Evolutionary conservation across 2,113 vertebrate species (phyloP).

Genomic region (Caretta caretta): DNA sequence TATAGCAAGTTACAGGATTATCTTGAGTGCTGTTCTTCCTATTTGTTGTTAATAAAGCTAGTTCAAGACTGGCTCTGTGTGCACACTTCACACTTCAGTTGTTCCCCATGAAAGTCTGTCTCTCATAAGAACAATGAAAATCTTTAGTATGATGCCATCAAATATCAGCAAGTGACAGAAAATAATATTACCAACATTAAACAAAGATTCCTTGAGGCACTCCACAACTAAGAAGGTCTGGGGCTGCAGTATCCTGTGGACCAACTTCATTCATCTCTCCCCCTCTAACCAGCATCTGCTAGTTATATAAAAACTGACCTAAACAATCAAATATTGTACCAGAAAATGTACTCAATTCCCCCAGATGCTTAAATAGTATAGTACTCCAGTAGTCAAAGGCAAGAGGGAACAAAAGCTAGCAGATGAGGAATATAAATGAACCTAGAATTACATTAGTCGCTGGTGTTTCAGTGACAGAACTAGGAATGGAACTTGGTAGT

Average conservation of each 20-base stretch:
- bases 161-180: not conserved
- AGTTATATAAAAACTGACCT: not conserved
- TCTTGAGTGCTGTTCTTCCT: not conserved
- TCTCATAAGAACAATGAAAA: not conserved
- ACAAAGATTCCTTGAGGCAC: not conserved
- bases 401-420: not conserved
- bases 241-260: too few relatives aligned
- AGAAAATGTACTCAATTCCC: not conserved
- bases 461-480: not conserved
- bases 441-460: not conserved
- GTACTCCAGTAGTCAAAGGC: not conserved
- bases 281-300: not conserved
- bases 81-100: not conserved
- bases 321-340: not conserved
- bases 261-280: not conserved
- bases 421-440: not conserved
- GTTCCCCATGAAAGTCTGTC: not conserved
- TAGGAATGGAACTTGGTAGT: not conserved
- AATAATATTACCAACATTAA: not conserved
- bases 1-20: not conserved
- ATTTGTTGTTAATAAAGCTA: not conserved
- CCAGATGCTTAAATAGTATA: not conserved
- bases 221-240: not conserved
- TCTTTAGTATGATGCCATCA: not conserved
- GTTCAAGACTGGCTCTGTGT: not conserved